A percentile compares a stretch with the other conserved stretches of the same genome.
These are phyloP conservation scores for Nibea albiflora DNA, from an alignment of 2,113 vertebrate species.

Conservation along the genomic window DNA sequence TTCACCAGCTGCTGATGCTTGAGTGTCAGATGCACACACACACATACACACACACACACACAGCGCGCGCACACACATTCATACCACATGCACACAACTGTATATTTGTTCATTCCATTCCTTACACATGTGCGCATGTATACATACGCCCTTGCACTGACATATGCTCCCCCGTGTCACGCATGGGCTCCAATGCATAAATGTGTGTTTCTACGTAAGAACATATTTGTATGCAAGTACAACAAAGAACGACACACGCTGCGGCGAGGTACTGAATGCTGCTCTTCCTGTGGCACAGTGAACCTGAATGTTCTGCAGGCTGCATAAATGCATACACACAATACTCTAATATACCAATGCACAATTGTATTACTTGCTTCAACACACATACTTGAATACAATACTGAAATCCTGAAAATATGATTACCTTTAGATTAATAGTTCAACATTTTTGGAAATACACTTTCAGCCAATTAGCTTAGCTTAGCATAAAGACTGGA, in stretches of 20 bases:
- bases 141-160: conserved; percentile 22
- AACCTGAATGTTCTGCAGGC: too few species aligned
- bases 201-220: conserved; percentile 14
- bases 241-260: not conserved
- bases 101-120: conserved; percentile 68
- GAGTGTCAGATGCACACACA: conserved; percentile 70
- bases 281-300: not conserved
- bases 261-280: not conserved
- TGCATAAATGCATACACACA: too few species aligned
- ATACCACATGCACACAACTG: conserved; percentile 43
- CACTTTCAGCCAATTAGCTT: too few species aligned
- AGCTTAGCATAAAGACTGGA: too few species aligned
- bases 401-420: too few species aligned
- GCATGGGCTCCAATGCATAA: conserved; percentile 22
- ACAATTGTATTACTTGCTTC: too few species aligned
- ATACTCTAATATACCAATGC: too few species aligned
- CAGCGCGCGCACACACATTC: conserved; percentile 21
- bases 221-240: conserved; percentile 10
- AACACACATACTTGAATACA: too few species aligned
- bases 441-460: too few species aligned
- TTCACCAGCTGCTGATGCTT: conserved; percentile 83
- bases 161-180: conserved; percentile 50
- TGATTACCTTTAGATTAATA: too few species aligned
- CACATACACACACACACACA: conserved; percentile 34
- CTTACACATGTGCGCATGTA: conserved; percentile 53